Evolutionary conservation across 2,888 invertebrate species (phyloP).

Genomic region (Tenodera sinensis): DNA sequence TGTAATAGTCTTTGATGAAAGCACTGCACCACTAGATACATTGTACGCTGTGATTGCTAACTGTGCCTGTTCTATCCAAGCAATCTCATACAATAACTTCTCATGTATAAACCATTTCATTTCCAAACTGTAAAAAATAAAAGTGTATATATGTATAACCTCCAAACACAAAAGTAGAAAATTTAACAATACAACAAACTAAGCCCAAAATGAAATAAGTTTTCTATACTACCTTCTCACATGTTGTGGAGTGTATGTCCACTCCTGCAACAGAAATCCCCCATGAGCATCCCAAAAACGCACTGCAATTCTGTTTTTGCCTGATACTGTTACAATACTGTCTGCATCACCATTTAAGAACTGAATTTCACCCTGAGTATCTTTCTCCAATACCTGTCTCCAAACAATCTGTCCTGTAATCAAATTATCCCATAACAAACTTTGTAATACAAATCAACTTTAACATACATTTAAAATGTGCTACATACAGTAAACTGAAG

Average conservation of each 20-base stretch:
- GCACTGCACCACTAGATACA: slow-evolving; percentile 54
- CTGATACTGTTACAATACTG: slow-evolving; percentile 69
- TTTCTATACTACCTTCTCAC: neutral
- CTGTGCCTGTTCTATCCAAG: slow-evolving; percentile 59
- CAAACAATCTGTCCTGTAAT: slow-evolving; percentile 68
- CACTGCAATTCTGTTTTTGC: slow-evolving; percentile 65
- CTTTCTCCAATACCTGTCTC: slow-evolving; percentile 75
- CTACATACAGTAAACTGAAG: too few species aligned
- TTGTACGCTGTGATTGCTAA: slow-evolving; percentile 63
- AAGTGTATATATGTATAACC: neutral
- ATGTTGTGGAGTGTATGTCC: slow-evolving; percentile 33
- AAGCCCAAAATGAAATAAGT: neutral
- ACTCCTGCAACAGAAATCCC: slow-evolving; percentile 51
- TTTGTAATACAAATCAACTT: too few species aligned
- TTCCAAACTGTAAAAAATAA: neutral
- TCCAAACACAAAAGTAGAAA: neutral
- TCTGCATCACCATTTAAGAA: slow-evolving; percentile 59
- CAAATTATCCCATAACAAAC: neutral
- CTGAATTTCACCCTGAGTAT: slow-evolving; percentile 61
- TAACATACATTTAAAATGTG: too few species aligned
- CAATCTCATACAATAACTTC: slow-evolving; percentile 57
- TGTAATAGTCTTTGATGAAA: slow-evolving; percentile 55
- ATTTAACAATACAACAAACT: neutral
- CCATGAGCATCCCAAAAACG: slow-evolving; percentile 75
- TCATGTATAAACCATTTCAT: slow-evolving; percentile 55